Percentiles rank a stretch among this genome's conserved stretches.
Evolutionary conservation across 53 echinoderm and acorn worm genomes (phyloP).

Genomic region (Holothuria scabra): DNA sequence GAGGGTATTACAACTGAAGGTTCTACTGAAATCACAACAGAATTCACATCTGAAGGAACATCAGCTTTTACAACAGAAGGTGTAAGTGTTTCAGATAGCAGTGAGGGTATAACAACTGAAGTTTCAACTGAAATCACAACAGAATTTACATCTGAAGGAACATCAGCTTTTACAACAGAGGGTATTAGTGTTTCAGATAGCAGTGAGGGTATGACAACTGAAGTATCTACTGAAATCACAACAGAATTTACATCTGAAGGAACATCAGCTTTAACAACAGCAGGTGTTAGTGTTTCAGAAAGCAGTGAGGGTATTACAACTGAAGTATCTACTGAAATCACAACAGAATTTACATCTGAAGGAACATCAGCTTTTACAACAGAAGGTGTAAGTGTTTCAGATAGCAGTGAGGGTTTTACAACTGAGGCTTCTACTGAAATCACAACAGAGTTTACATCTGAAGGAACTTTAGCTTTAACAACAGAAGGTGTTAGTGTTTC

Average conservation of each 20-base stretch:
- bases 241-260: background rate
- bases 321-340: background rate
- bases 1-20: background rate
- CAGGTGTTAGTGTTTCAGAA: background rate
- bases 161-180: too few species aligned
- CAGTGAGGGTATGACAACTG: too few species aligned
- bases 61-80: too few species aligned
- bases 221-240: background rate
- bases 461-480: background rate
- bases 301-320: background rate
- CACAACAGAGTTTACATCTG: slow-evolving; percentile 10
- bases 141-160: too few species aligned
- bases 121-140: background rate
- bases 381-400: too few species aligned
- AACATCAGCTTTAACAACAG: too few species aligned
- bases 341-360: too few species aligned
- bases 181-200: too few species aligned
- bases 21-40: background rate
- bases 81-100: background rate
- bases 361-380: too few species aligned
- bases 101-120: background rate
- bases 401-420: background rate
- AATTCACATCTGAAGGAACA: background rate
- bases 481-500: background rate
- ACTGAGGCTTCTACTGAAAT: too few species aligned